Evolutionary conservation across 2,113 vertebrate species (phyloP).

Genomic region (Apaloderma vittatum): DNA sequence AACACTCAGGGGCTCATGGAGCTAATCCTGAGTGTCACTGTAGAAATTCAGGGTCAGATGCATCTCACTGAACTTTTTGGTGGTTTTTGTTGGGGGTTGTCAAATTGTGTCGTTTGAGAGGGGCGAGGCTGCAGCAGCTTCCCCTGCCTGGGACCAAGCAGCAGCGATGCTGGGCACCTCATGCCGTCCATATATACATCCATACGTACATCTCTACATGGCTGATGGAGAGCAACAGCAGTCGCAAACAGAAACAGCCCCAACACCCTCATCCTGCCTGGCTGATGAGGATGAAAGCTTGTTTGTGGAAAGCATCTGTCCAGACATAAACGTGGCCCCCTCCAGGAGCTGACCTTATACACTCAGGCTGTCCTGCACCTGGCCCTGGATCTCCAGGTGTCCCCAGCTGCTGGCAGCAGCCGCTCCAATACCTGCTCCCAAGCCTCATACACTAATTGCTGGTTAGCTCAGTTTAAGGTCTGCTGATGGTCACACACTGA

Average conservation of each 20-base stretch:
- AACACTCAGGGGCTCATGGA: fast-evolving
- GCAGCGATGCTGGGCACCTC: background rate
- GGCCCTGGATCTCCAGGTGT: background rate
- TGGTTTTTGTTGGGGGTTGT: background rate
- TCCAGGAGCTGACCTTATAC: background rate
- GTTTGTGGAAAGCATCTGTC: background rate
- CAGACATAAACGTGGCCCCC: fast-evolving
- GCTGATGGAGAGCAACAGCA: background rate
- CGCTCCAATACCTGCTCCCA: background rate
- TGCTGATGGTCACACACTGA: background rate
- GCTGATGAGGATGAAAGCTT: background rate
- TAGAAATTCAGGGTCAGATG: background rate
- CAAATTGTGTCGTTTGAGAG: background rate
- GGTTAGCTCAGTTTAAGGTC: background rate
- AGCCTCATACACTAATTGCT: background rate
- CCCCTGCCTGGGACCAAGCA: fast-evolving
- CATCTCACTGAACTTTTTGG: background rate
- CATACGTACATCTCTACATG: fast-evolving
- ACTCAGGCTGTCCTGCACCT: background rate
- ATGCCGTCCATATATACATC: fast-evolving
- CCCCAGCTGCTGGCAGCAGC: background rate
- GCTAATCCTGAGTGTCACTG: background rate
- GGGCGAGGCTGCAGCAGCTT: background rate
- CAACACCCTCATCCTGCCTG: background rate
- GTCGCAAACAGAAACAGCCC: fast-evolving